Evolutionary conservation across 2,797 vertebrate genomes (phyloP), one percentile per base, ranked within the genome.

Genomic region (Podargus strigoides): DNA sequence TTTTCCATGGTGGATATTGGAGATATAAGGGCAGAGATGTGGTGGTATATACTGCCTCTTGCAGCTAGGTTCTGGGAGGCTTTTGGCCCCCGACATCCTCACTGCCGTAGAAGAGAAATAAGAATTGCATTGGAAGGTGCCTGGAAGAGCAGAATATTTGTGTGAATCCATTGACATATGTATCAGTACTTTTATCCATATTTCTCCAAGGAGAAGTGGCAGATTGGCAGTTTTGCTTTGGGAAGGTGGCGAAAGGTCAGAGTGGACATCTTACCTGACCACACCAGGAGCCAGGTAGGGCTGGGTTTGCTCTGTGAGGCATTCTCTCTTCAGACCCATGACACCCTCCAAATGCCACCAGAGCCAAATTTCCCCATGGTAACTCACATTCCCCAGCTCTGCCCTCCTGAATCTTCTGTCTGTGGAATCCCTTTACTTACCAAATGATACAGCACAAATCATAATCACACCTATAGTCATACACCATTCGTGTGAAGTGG

Each of bases 41-140:
- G n/a, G 66, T 0, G 3, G 47, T 32, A 34, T 0, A 0, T 47
- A 44, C 49, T 3, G 3, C n/a, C 69, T 60, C 66, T 79, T 79
- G 62, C 74, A 88, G 10, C 28, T 36, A 13, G 2, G 39, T 56
- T 79, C 56, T 79, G 77, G 37, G 47, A 81, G 21, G 13, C 14
- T 74, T 83, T 83, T 85, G 30, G 12, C 7, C 20, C 41, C 11
- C 16, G 39, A 30, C 26, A 56, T 34, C 26, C 53, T 73, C 1
- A 3, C 30, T 82, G 39, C 12, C 18, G 5, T n/a, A 10, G 6
- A 36, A 66, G 13, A 89, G 14, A 47, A 73, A 24, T n/a, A 83
- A 66, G 27, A 87, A 46, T 28, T 62, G 15, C 15, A 11, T 8
- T 53, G 39, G 47, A 62, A 56, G 42, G 67, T 73, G 46, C 39